Evolutionary conservation across 2,797 vertebrate species (phyloP), one percentile per base, ranked within the genome.

Genomic region (Thripadectes ignobilis): DNA sequence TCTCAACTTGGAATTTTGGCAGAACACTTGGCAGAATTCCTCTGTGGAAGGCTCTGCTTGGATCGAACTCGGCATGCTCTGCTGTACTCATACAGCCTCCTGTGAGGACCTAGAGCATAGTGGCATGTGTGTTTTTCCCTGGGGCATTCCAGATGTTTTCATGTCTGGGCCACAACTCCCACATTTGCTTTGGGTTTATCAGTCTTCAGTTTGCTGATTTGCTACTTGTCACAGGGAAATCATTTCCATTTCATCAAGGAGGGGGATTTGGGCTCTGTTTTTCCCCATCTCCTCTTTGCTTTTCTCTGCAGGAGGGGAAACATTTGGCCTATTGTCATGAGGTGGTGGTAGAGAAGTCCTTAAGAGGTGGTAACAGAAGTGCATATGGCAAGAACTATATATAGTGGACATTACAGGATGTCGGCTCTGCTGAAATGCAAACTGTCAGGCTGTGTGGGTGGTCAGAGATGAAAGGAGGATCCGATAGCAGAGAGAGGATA

Each of bases 381-480:
- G 78, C 79, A 39, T 52, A 36, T 65, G 65, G 46, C 65, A 95
- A 65, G 62, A 83, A 8, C 54, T 89, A 21, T 71, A 7, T 36
- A 7, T 91, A 26, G 49, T 54, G 82, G 76, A 30, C 49, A 22
- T 43, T 26, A 29, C 58, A 68, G 65, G 30, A 49, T 24, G 41
- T 74, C 59, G 87, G 45, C 58, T 54, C 62, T 17, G 11, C 27
- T 74, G 85, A 55, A 91, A 92, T 78, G 24, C 68, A 72, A 88
- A 27, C 82, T 6, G 6, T 54, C 45, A 58, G 46, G 57, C 66
- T 75, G 69, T 46, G 94, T 94, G 96, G 76, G 87, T 75, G 85
- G 79, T 75, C 79, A 27, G 79, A 92, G 49, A 80, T 88, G 46
- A 88, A 94, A 89, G 73, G 62, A 77, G 63, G 76, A 74, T 77